Percentiles rank a stretch among this genome's conserved stretches.
phyloP scores from a whole-genome alignment of 2,113 vertebrate species.

The Festucalex cinctus region DNA sequence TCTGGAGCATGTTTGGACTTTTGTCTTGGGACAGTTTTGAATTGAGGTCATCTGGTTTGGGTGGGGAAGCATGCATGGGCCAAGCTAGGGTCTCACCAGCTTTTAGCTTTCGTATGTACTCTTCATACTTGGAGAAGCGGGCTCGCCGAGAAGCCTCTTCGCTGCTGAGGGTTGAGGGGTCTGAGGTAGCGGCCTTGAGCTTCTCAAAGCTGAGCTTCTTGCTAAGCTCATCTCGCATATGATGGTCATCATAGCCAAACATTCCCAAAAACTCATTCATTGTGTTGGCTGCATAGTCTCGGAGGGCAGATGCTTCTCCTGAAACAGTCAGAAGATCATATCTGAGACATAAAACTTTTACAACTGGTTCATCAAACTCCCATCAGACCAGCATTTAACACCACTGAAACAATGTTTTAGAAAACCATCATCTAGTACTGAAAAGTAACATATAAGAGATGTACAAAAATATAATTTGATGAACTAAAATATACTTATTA shows the following conservation, averaged over 20 bases:
- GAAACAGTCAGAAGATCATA: slow-evolving; percentile 15
- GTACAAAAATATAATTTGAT: neutral
- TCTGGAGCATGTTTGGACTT: slow-evolving; percentile 69
- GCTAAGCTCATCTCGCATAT: slow-evolving; percentile 90
- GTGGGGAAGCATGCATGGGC: slow-evolving; percentile 77
- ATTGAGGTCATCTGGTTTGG: slow-evolving; percentile 81
- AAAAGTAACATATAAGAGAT: neutral
- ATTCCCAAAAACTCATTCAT: slow-evolving; percentile 98
- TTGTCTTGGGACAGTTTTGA: slow-evolving; percentile 80
- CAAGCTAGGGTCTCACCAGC: slow-evolving; percentile 90
- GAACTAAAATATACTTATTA: neutral
- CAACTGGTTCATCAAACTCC: neutral
- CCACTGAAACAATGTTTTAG: neutral
- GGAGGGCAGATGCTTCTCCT: slow-evolving; percentile 90
- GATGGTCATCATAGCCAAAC: slow-evolving; percentile 96
- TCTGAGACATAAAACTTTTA: neutral
- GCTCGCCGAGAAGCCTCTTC: slow-evolving; percentile 86
- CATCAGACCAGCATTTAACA: neutral
- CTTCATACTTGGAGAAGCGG: slow-evolving; percentile 97
- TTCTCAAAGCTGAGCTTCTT: slow-evolving; percentile 96
- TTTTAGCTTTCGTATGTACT: slow-evolving; percentile 97
- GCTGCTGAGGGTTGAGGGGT: slow-evolving; percentile 74
- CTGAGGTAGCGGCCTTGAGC: slow-evolving; percentile 86
- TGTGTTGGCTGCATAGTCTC: slow-evolving; percentile 94
- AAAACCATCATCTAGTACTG: neutral